Evolutionary conservation across 2,113 vertebrate species (phyloP).

Genomic region (Crotalus horridus): DNA sequence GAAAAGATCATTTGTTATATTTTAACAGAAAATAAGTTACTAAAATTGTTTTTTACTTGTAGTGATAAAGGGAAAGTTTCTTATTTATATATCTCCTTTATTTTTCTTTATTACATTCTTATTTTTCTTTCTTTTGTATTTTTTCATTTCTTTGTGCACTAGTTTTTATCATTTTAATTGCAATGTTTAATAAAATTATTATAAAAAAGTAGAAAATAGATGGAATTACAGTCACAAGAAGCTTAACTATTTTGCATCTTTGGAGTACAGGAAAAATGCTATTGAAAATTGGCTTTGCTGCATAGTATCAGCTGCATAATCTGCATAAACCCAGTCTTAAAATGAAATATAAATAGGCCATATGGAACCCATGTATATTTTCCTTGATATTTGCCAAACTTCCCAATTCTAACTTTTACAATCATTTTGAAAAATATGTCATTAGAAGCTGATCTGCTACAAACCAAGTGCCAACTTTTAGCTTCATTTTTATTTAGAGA

Average conservation of each 20-base stretch:
- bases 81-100: no score
- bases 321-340: not conserved
- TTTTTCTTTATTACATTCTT: no score
- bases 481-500: not conserved
- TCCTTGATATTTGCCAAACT: not conserved
- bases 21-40: no score
- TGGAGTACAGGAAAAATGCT: not conserved
- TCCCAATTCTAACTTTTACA: not conserved
- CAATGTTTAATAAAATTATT: no score
- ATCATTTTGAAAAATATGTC: not conserved
- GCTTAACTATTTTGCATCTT: not conserved
- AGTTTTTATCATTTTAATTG: no score
- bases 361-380: not conserved
- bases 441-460: not conserved
- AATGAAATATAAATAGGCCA: not conserved
- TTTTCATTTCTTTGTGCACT: no score
- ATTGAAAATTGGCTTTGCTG: not conserved
- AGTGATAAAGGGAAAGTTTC: no score
- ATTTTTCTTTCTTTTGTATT: no score
- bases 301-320: not conserved
- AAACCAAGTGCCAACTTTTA: not conserved
- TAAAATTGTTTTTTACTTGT: no score
- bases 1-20: no score
- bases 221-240: not conserved
- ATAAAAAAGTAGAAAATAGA: not conserved